Evolutionary conservation across 2,888 invertebrate species (phyloP).

Genomic region (Therioaphis trifolii): DNA sequence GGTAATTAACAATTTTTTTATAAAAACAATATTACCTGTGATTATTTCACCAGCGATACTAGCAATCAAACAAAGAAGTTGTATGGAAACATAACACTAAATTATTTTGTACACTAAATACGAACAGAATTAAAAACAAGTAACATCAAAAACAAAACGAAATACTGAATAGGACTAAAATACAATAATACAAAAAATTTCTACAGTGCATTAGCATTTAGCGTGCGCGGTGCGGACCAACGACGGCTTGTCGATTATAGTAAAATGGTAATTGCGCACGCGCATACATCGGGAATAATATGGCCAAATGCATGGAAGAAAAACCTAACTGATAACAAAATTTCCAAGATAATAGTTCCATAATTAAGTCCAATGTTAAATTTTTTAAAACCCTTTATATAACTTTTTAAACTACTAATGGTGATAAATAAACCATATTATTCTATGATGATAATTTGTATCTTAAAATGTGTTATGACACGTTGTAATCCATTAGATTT

Average conservation of each 20-base stretch:
- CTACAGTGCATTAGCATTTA: neutral
- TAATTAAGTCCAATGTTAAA: too few relatives aligned
- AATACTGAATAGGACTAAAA: conserved; percentile 20
- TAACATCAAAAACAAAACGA: conserved; percentile 10
- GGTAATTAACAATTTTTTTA: conserved; percentile 11
- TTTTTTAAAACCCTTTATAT: too few relatives aligned
- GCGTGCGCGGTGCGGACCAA: neutral
- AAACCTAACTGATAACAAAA: conserved; percentile 29
- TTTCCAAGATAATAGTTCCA: too few relatives aligned
- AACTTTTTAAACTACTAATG: too few relatives aligned
- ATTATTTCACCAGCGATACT: neutral
- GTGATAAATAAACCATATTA: too few relatives aligned
- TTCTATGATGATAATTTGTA: too few relatives aligned
- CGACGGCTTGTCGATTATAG: too few relatives aligned
- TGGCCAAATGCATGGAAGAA: conserved; percentile 25
- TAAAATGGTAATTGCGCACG: conserved; percentile 48
- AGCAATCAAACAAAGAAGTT: neutral
- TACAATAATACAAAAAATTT: conserved; percentile 15
- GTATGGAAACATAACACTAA: conserved; percentile 28
- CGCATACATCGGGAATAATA: conserved; percentile 35
- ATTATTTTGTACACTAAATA: conserved; percentile 9
- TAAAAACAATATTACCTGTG: conserved; percentile 33
- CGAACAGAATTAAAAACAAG: neutral
- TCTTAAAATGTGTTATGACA: too few relatives aligned
- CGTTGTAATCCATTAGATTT: too few relatives aligned